These are phyloP conservation scores for Oncorhynchus clarkii DNA, from an alignment of 2,113 vertebrate genomes.

Conservation along the genomic window DNA sequence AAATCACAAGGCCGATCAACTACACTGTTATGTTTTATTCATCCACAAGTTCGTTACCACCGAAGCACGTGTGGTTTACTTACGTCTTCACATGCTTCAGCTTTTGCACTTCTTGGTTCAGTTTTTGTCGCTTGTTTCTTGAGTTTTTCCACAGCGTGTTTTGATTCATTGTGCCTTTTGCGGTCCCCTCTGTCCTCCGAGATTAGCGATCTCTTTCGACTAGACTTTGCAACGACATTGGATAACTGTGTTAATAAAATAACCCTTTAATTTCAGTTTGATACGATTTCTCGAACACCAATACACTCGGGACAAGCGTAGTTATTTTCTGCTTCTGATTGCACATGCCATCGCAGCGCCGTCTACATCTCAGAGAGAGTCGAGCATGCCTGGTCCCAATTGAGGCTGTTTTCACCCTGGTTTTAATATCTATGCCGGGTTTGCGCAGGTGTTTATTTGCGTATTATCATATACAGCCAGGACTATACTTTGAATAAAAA, in stretches of 20 bases:
- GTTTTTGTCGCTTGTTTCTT: conserved; percentile 66
- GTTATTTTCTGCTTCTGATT: not conserved
- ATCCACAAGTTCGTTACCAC: conserved; percentile 16
- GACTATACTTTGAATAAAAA: too few species aligned
- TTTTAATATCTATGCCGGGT: too few species aligned
- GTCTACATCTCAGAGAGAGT: conserved; percentile 33
- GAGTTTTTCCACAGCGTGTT: conserved; percentile 69
- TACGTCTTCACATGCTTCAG: conserved; percentile 90
- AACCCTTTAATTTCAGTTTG: not conserved
- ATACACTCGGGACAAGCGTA: not conserved
- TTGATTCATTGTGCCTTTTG: conserved; percentile 63
- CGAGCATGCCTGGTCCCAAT: not conserved
- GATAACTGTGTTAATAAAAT: not conserved
- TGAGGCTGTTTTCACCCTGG: too few species aligned
- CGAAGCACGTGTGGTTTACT: conserved; percentile 44
- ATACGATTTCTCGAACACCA: not conserved
- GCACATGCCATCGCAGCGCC: conserved; percentile 43
- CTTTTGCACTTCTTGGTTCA: conserved; percentile 82
- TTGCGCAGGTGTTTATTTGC: too few species aligned
- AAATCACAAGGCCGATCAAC: not conserved
- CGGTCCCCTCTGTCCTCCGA: conserved; percentile 61
- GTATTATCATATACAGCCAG: too few species aligned
- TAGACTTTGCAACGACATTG: conserved; percentile 58
- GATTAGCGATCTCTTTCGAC: conserved; percentile 62
- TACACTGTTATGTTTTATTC: not conserved